Evolutionary conservation across 2,888 invertebrate species (phyloP).

Genomic region (Tinea pellionella): DNA sequence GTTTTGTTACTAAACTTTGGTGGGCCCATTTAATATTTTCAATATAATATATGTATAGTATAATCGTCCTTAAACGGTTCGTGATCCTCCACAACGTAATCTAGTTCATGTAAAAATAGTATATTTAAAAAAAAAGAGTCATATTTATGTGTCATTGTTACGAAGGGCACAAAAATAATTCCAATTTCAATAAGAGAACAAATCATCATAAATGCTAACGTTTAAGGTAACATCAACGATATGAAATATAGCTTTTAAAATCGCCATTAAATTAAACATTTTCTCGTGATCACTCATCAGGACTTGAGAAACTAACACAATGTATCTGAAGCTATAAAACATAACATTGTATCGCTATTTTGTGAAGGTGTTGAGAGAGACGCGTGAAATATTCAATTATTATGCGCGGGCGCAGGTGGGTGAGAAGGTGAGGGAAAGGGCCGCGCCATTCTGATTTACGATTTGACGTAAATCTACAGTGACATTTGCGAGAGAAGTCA

Average conservation of each 20-base stretch:
- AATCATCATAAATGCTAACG: conserved; percentile 61
- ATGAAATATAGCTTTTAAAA: conserved; percentile 67
- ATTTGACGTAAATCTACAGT: conserved; percentile 60
- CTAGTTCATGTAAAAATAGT: too few relatives aligned
- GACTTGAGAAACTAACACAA: conserved; percentile 63
- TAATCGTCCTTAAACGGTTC: too few relatives aligned
- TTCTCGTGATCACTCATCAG: conserved; percentile 62
- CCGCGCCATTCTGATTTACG: conserved; percentile 66
- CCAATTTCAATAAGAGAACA: conserved; percentile 48
- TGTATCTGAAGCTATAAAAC: conserved; percentile 52
- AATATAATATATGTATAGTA: too few relatives aligned
- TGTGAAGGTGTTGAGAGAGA: conserved; percentile 61
- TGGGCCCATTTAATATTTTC: too few relatives aligned
- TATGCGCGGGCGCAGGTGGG: conserved; percentile 56
- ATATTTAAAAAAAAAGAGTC: neutral
- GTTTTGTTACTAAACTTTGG: too few relatives aligned
- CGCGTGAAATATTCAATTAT: conserved; percentile 68
- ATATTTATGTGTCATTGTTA: neutral
- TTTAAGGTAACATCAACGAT: conserved; percentile 52
- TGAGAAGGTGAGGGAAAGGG: conserved; percentile 28
- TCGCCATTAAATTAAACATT: conserved; percentile 60
- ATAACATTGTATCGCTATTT: conserved; percentile 56
- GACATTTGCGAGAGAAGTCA: conserved; percentile 51
- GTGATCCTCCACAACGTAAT: too few relatives aligned
- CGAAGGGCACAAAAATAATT: neutral